Conservation (phyloP, 2,797 vertebrate species). For the Emydoidea blandingii region DNA sequence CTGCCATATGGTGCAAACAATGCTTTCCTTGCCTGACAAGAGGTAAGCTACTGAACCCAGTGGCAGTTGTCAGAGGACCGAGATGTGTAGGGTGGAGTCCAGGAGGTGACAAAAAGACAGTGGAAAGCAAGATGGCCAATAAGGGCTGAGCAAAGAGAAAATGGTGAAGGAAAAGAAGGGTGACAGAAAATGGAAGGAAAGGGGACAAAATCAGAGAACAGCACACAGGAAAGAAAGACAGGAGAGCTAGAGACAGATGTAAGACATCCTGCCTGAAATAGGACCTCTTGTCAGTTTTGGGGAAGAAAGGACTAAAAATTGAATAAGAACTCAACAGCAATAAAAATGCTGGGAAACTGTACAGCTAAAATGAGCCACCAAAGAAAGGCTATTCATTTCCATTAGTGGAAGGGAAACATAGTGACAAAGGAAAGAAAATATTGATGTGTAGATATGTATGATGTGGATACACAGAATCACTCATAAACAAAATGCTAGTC, state of each 20-base stretch:
- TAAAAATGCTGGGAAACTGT: not conserved
- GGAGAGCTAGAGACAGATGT: not conserved
- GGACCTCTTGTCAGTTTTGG: not conserved
- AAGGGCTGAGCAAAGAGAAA: not conserved
- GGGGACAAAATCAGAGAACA: not conserved
- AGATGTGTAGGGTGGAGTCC: not conserved
- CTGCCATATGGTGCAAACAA: not conserved
- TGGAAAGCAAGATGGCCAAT: not conserved
- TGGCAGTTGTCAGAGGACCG: not conserved
- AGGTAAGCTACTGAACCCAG: not conserved
- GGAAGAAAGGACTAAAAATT: not conserved
- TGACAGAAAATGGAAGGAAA: not conserved
- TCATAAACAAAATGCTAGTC: not conserved
- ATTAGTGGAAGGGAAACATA: not conserved
- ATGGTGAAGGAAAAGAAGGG: not conserved
- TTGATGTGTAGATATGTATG: not conserved
- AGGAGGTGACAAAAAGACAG: not conserved
- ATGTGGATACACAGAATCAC: not conserved
- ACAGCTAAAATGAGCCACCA: not conserved
- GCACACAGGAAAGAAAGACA: not conserved
- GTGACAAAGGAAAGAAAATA: not conserved
- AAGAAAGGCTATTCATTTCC: not conserved
- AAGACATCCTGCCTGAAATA: conserved; percentile 8
- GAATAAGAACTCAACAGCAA: not conserved
- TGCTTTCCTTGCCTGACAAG: not conserved